A percentile compares a stretch with the other conserved stretches of the same genome.
phyloP scores from a whole-genome alignment of 2,113 vertebrate species.

The Sapayoa aenigma region DNA sequence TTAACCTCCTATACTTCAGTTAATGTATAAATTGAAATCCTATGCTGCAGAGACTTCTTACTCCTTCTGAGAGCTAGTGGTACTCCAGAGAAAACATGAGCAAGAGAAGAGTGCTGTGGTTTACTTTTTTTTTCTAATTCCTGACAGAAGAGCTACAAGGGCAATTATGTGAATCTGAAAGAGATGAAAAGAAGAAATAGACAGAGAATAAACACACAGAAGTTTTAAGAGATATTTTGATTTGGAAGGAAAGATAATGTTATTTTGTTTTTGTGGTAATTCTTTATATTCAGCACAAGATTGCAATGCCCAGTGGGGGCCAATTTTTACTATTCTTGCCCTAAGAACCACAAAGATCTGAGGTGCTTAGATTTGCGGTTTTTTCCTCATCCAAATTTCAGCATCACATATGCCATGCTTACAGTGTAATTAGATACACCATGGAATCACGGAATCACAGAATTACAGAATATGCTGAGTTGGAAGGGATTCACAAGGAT shows the following conservation, averaged over 20 bases:
- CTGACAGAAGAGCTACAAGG: not conserved
- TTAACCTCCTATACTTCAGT: not conserved
- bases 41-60: not conserved
- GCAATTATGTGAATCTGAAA: not conserved
- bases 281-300: not conserved
- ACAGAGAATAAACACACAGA: not conserved
- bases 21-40: not conserved
- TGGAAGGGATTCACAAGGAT: not conserved
- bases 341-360: not conserved
- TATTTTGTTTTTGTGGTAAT: not conserved
- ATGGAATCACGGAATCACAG: too few relatives aligned
- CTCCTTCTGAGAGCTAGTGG: not conserved
- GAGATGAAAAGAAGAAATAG: not conserved
- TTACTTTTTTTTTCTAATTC: not conserved
- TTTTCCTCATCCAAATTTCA: too few relatives aligned
- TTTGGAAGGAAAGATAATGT: not conserved
- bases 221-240: not conserved
- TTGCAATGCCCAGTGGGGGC: rapidly evolving
- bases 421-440: not conserved
- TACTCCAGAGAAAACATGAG: not conserved
- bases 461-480: not conserved
- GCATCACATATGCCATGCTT: too few relatives aligned
- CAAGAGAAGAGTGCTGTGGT: not conserved
- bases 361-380: too few relatives aligned
- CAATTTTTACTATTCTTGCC: not conserved